Evolutionary conservation across 1,140 invertebrate genomes (phyloP), one percentile per base, ranked within the genome.

Genomic region (Aricia agestis): DNA sequence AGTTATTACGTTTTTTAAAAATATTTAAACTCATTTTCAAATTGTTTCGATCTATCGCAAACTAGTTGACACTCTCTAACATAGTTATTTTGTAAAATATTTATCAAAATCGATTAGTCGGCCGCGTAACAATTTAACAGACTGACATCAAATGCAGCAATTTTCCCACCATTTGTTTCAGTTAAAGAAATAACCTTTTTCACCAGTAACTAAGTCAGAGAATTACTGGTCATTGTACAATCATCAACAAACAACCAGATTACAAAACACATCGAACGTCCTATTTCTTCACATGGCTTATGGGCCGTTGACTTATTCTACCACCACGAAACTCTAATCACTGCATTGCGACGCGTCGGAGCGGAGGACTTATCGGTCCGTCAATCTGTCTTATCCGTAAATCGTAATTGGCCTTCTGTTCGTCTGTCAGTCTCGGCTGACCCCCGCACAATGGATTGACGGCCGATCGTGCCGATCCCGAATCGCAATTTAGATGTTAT

Each of bases 341-440:
- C 59, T 9, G 19, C 10, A 63, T 18, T 19, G 17, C 19, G 17
- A 63, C 17, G 59, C 59, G 59, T 59, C 10, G 58, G 58, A 59
- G 17, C 11, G n/a, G 11, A 36, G 18, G 41, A 69, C 68, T 66
- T 72, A 72, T 73, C 68, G 57, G 66, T 41, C 17, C 41, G 65
- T 73, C 72, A 63, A 73, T 73, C 36, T 36, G 6, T 36, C 72
- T 73, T 73, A 73, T 73, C 72, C 9, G 32, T 2, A 7, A 31
- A 73, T 73, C 72, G 66, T 70, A 73, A 73, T 73, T 73, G 72
- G 65, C 67, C 67, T n/a, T 70, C 72, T 66, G 68, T 73, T 45
- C 45, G 67, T 69, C 72, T 61, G 72, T 73, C 63, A 67, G 18
- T 3, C 18, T 25, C 59, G 19, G 18, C 17, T 63, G 59, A 63